These are phyloP conservation scores for Hydropsyche betteni DNA, from an alignment of 2,888 invertebrate genomes.

Conservation along the genomic window DNA sequence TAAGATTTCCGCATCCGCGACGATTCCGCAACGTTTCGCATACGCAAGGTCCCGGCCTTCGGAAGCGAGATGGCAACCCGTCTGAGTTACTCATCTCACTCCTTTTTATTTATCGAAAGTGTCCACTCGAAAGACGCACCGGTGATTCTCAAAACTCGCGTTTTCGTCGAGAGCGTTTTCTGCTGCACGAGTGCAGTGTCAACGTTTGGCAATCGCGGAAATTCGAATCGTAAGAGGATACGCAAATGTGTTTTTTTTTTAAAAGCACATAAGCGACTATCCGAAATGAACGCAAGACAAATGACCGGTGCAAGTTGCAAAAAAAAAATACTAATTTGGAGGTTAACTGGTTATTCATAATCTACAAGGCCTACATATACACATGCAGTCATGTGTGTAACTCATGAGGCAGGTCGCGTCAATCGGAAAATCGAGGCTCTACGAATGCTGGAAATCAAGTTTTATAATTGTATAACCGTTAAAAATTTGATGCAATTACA, in stretches of 20 bases:
- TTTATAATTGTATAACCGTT: too few relatives aligned
- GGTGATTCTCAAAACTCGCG: too few relatives aligned
- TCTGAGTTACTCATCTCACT: conserved; percentile 33
- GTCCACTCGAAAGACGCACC: not conserved
- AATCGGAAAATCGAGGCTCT: conserved; percentile 14
- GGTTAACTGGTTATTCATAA: conserved; percentile 40
- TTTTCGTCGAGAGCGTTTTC: not conserved
- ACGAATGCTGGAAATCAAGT: too few relatives aligned
- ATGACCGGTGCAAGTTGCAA: conserved; percentile 31
- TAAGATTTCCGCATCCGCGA: conserved; percentile 24
- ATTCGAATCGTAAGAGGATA: conserved; percentile 12
- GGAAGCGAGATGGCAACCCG: conserved; percentile 43
- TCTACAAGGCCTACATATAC: conserved; percentile 34
- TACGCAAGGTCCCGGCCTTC: conserved; percentile 47
- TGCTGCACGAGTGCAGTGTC: not conserved
- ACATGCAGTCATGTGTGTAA: not conserved
- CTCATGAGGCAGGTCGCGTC: conserved; percentile 15
- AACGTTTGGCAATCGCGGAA: conserved; percentile 25
- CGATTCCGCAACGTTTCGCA: conserved; percentile 39
- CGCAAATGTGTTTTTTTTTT: conserved; percentile 3
- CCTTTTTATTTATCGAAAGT: not conserved
- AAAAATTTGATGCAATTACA: too few relatives aligned
- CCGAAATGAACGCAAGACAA: conserved; percentile 17
- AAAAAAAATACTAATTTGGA: conserved; percentile 32
- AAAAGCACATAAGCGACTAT: not conserved